Conservation (phyloP, 2,888 invertebrate species). For the Chymomyza procnemis region DNA sequence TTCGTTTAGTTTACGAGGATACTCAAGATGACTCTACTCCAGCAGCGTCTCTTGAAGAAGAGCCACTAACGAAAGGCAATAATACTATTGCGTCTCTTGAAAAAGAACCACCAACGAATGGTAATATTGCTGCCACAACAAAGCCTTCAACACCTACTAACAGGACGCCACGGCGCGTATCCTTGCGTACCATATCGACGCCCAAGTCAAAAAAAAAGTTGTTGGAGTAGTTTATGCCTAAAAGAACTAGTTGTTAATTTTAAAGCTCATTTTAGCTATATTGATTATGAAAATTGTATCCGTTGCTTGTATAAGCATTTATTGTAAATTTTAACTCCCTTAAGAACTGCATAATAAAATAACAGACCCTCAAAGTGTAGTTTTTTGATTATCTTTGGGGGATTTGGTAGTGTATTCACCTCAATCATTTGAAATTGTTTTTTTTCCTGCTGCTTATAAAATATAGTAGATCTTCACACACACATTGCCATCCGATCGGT, state of each 20-base stretch:
- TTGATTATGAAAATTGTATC: not conserved
- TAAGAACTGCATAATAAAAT: not conserved
- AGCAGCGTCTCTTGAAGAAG: conserved; percentile 9
- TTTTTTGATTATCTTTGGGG: not conserved
- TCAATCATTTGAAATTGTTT: no score
- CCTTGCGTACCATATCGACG: conserved; percentile 87
- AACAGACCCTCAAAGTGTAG: not conserved
- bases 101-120: not conserved
- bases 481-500: no score
- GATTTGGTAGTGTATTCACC: not conserved
- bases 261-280: not conserved
- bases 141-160: conserved; percentile 59
- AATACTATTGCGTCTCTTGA: conserved; percentile 27
- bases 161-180: conserved; percentile 84
- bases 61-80: conserved; percentile 10
- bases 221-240: conserved; percentile 42
- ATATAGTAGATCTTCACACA: no score
- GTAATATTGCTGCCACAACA: conserved; percentile 42
- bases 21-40: conserved; percentile 70
- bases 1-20: conserved; percentile 82
- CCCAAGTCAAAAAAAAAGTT: conserved; percentile 85
- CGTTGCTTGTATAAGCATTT: not conserved
- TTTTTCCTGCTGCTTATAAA: no score
- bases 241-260: not conserved
- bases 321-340: not conserved